phyloP scores from a whole-genome alignment of 2,113 vertebrate genomes.

The Pseudorhombus dupliciocellatus region DNA sequence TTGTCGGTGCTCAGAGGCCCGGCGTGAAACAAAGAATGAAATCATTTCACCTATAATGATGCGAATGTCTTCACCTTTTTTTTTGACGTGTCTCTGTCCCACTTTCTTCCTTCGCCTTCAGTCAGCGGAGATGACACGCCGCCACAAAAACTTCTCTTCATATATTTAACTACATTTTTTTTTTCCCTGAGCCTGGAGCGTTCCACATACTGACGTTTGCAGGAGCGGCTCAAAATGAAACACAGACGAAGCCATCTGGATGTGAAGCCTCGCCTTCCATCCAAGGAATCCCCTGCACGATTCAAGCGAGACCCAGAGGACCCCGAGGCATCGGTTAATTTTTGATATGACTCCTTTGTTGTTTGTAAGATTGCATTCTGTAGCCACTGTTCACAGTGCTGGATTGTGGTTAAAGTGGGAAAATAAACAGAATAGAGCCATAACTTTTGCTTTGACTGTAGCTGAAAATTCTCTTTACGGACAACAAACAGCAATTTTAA shows the following conservation, averaged over 20 bases:
- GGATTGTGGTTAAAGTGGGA: constrained; percentile 24
- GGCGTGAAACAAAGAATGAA: constrained; percentile 50
- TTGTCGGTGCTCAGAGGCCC: constrained; percentile 57
- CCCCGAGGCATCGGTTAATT: constrained; percentile 26
- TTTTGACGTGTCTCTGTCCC: constrained; percentile 43
- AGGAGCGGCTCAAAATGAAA: constrained; percentile 22
- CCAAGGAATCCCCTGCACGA: constrained; percentile 31
- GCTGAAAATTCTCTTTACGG: not conserved
- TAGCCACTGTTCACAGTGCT: not conserved
- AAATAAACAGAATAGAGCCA: constrained; percentile 14
- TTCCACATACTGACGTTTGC: constrained; percentile 22
- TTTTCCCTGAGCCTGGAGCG: constrained; percentile 10
- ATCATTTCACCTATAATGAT: constrained; percentile 61
- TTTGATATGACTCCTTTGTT: constrained; percentile 36
- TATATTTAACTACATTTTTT: constrained; percentile 21
- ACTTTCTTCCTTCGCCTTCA: constrained; percentile 43
- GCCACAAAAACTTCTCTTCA: constrained; percentile 23
- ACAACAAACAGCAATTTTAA: constrained; percentile 13
- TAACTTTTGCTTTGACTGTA: not conserved
- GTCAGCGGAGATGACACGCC: constrained; percentile 35
- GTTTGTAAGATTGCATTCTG: constrained; percentile 33
- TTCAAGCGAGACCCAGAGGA: constrained; percentile 34
- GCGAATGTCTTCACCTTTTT: constrained; percentile 57
- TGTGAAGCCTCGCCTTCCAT: constrained; percentile 9
- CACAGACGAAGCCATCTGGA: constrained; percentile 49